phyloP scores from a whole-genome alignment of 2,888 invertebrate genomes.

The Lomographa bimaculata region DNA sequence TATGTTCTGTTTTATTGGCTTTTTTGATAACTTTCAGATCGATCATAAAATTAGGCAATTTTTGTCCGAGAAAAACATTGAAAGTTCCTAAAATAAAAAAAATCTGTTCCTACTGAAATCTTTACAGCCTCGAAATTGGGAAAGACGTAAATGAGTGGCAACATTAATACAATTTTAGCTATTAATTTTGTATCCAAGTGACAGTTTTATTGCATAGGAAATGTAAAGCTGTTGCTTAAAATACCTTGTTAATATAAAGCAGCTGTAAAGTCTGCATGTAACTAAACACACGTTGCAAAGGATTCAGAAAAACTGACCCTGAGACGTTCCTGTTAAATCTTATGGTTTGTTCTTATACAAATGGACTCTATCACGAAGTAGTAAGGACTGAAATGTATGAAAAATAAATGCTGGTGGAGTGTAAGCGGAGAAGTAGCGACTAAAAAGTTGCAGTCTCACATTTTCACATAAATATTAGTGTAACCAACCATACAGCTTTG shows the following conservation, averaged over 20 bases:
- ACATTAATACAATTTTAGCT: conserved; percentile 35
- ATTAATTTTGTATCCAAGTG: conserved; percentile 50
- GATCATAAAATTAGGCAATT: too few species aligned
- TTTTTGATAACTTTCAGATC: too few species aligned
- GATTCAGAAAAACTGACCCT: conserved; percentile 52
- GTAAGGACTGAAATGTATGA: conserved; percentile 28
- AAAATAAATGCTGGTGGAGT: conserved; percentile 35
- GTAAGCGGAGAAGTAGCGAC: conserved; percentile 43
- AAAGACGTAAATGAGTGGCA: conserved; percentile 38
- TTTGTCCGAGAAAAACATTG: too few species aligned
- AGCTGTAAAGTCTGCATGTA: conserved; percentile 57
- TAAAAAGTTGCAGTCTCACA: conserved; percentile 62
- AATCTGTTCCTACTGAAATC: conserved; percentile 7
- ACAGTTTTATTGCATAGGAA: conserved; percentile 56
- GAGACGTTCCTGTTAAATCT: conserved; percentile 22
- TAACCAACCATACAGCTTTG: conserved; percentile 46
- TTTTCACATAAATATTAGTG: conserved; percentile 67
- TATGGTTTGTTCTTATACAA: too few species aligned
- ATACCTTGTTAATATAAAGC: conserved; percentile 46
- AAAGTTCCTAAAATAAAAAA: too few species aligned
- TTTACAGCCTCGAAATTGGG: conserved; percentile 11
- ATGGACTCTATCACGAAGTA: conserved; percentile 26
- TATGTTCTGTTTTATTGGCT: too few species aligned
- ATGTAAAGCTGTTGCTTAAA: conserved; percentile 49
- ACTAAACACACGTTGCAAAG: conserved; percentile 51